Evolutionary conservation across 2,888 invertebrate species (phyloP), one percentile per base, ranked within the genome.

Genomic region (Phortica magna): DNA sequence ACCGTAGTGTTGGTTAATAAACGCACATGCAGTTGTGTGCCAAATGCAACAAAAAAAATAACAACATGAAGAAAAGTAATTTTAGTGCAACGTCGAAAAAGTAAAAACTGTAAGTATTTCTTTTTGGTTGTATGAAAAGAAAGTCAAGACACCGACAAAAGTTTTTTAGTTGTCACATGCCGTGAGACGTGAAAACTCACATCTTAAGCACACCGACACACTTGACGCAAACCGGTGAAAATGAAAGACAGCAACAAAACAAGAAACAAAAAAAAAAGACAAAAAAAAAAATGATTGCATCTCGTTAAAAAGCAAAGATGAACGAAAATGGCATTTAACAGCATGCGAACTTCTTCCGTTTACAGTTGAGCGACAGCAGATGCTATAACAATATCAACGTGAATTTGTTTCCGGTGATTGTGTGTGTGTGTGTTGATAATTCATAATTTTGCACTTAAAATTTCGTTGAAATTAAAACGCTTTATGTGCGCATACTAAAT

Each of bases 381-480:
- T 10, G 19, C 10, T 14, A 41, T 42, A 17, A 39, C 9, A 42
- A 42, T 42, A n/a, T 9, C 14, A 42, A 67, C 42, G 42, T 10
- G 42, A 67, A 67, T 67, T 67, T n/a, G n/a, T n/a, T n/a, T n/a
- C n/a, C n/a, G n/a, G n/a, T n/a, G n/a, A n/a, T n/a, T n/a, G 59
- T 17, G n/a, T 17, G 59, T 59, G 1, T 85, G 87, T 87, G 85
- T 85, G 83, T 87, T 87, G 87, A 84, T 84, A 31, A 87, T 85
- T 88, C 85, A 85, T 85, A 85, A 88, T 88, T 83, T 81, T 84
- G 84, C 88, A 88, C 84, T 83, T 85, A 78, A 84, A 88, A 87
- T 88, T 84, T 84, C 84, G 81, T 79, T 74, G 77, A 84, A 85
- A 85, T 85, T 88, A 88, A 85, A 87, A 83, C 85, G 85, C 82